Evolutionary conservation across 2,888 invertebrate species (phyloP).

Genomic region (Oxycera nigricornis): DNA sequence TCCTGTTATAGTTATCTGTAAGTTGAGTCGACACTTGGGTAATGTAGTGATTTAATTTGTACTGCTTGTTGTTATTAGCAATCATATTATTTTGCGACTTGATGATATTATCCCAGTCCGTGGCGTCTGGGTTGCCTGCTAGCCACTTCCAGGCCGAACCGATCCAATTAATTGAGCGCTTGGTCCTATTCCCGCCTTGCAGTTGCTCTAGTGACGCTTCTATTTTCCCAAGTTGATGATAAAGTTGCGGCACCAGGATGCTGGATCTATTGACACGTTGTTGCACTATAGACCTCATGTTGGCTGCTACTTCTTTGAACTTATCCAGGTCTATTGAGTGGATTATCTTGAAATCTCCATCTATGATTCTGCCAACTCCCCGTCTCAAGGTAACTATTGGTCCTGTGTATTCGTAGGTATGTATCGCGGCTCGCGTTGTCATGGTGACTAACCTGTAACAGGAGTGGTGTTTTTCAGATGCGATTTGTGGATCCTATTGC

Average conservation of each 20-base stretch:
- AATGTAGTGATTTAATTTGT: constrained; percentile 36
- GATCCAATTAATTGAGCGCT: constrained; percentile 42
- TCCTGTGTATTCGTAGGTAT: not conserved
- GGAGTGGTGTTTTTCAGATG: not conserved
- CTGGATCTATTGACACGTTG: not conserved
- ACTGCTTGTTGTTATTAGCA: constrained; percentile 40
- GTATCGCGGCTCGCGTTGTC: not conserved
- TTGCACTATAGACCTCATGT: not conserved
- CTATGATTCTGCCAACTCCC: not conserved
- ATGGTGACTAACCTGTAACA: not conserved
- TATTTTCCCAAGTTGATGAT: not conserved
- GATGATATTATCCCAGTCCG: constrained; percentile 31
- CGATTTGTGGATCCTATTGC: not conserved
- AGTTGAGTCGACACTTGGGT: constrained; percentile 9
- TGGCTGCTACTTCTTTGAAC: not conserved
- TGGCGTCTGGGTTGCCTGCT: constrained; percentile 40
- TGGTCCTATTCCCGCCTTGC: constrained; percentile 17
- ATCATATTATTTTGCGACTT: constrained; percentile 32
- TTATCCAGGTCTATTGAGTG: not conserved
- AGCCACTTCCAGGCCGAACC: constrained; percentile 43
- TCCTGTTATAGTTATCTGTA: constrained; percentile 35
- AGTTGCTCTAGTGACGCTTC: not conserved
- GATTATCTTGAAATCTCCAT: constrained; percentile 3
- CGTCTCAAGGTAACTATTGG: not conserved
- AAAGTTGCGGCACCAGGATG: not conserved